Conservation (phyloP, 2,888 invertebrate genomes). For the Hofmannophila pseudospretella region DNA sequence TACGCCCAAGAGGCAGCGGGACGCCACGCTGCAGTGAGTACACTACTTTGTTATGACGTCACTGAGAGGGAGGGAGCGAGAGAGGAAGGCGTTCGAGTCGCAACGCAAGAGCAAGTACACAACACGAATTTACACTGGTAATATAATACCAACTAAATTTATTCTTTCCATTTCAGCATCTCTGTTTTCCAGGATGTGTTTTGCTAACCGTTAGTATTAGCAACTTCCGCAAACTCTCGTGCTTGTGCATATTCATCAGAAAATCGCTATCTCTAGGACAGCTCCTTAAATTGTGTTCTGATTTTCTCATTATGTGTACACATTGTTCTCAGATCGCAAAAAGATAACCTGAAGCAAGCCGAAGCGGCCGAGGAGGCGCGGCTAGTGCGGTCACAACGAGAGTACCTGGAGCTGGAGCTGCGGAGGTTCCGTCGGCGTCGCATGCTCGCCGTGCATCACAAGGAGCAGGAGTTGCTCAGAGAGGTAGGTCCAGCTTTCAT, state of each 20-base stretch:
- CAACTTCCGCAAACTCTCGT: no score
- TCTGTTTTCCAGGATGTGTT: no score
- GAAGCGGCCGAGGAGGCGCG: constrained; percentile 95
- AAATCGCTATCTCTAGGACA: no score
- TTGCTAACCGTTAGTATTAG: no score
- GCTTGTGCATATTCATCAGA: no score
- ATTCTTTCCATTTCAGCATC: no score
- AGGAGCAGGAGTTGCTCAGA: constrained; percentile 93
- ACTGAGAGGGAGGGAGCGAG: constrained; percentile 91
- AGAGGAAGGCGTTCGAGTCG: constrained; percentile 92
- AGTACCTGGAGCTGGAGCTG: constrained; percentile 94
- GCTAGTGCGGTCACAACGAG: constrained; percentile 91
- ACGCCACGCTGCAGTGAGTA: constrained; percentile 89
- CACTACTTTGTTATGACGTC: no score
- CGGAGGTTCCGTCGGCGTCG: constrained; percentile 94
- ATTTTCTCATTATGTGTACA: background rate
- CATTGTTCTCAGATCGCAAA: constrained; percentile 83
- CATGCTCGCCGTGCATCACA: constrained; percentile 89
- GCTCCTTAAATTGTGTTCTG: constrained; percentile 85
- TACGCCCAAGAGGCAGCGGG: constrained; percentile 93
- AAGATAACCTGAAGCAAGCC: constrained; percentile 93
- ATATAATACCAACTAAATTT: no score
- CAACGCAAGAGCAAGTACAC: constrained; percentile 98
- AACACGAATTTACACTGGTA: no score
- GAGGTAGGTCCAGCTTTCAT: no score